Evolutionary conservation across 2,797 vertebrate species (phyloP), one percentile per base, ranked within the genome.

Genomic region (Cynodonichthys magdalenae): DNA sequence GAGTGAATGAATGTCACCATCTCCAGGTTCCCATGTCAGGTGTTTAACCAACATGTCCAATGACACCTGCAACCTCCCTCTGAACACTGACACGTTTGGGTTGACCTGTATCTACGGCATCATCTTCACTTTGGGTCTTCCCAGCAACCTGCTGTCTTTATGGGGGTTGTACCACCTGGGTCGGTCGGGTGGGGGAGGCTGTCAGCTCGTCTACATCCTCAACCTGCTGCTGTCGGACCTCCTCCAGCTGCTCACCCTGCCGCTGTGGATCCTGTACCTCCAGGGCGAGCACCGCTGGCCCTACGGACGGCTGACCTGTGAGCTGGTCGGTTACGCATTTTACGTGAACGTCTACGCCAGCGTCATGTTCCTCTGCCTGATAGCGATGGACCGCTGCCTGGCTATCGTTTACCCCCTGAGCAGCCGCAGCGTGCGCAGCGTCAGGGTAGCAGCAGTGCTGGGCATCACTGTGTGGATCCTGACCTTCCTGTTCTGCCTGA

Each of bases 261-360:
- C 94, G 0, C 69, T 94, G 31, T 95, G 94, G 93, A 94, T 95
- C 54, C 68, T 93, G 10, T 95, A 95, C 69, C 87, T 94, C 11
- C 90, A 90, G 57, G 75, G 85, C 0, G 66, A 1, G 0, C 93
- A 94, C 70, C 75, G 52, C 17, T 95, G 93, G 94, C 80, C 82
- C 15, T 92, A 92, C 0, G 80, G 88, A 1, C 83, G 72, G 5
- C 62, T 86, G 0, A 63, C 92, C 57, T 95, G 94, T n/a, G 92
- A 94, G 79, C 65, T 94, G 47, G 91, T 93, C 28, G 91, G 92
- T 17, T 94, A 94, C 0, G 88, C 92, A 14, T 95, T 94, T 71
- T 93, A 94, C 2, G 91, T 93, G 0, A 94, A 94, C 17, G 74
- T 95, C 62, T 94, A 94, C 1, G 92, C 92, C 66, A 94, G 94